Base-by-base conservation (phyloP, 2,888 invertebrate genomes). In the Hemistola chrysoprasaria region DNA sequence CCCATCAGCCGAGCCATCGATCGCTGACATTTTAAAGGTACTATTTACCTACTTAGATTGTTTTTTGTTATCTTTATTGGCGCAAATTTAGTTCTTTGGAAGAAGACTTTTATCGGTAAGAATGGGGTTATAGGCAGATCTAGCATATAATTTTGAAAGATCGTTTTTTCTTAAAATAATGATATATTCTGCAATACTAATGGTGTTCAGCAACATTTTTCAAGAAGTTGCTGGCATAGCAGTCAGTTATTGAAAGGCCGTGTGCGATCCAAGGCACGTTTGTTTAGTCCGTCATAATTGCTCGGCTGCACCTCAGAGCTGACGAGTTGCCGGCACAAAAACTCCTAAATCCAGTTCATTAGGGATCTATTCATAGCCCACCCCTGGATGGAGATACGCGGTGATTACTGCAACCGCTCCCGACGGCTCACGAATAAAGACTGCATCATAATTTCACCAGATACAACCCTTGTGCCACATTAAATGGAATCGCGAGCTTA, bases 271-370 rank as follows among this genome's bases (percentile, higher is more conserved):
- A 51, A 58, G 71, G 61, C 64, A 61, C 76, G 79, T 85, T 87
- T 87, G 84, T 83, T 85, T 85, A 78, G 83, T 74, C 79, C 73
- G 65, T 78, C 78, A 78, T 88, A 88, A 88, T 88, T 88, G 84
- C 86, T 85, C 75, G 72, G 70, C 71, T 81, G 84, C 85, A 84
- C 78, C 87, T 85, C 80, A 46, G 67, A 38, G 74, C 79, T 84
- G 87, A 84, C 83, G 85, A 86, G 76, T 81, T 75, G 74, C 72
- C 75, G 72, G 78, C 78, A 88, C 87, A 87, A 88, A 88, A 88
- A 86, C 86, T 85, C 86, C 88, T 86, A 88, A 88, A 88, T 88
- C 87, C 88, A 88, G 88, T 88, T 88, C 88, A 88, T 88, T 88
- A 87, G 87, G 85, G 78, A 84, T 80, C 88, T 78, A 88, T 88